Evolutionary conservation across 2,888 invertebrate species (phyloP).

Genomic region (Toxonevra muliebris): DNA sequence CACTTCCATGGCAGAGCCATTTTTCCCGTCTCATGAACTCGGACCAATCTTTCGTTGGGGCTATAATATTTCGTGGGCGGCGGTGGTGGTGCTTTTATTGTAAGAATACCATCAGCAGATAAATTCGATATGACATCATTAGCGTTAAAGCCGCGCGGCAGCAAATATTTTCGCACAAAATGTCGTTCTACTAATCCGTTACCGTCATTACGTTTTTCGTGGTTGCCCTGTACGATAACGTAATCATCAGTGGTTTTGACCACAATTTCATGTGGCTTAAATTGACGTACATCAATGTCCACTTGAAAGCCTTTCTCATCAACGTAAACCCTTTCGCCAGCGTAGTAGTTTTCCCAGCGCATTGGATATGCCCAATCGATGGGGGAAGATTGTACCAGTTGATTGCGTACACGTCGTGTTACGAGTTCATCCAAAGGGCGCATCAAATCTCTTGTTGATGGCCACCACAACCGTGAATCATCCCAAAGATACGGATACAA

Average conservation of each 20-base stretch:
- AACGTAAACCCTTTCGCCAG: slow-evolving; percentile 56
- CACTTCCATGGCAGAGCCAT: slow-evolving; percentile 58
- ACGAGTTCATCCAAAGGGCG: slow-evolving; percentile 57
- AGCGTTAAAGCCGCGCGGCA: slow-evolving; percentile 80
- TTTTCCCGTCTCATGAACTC: slow-evolving; percentile 71
- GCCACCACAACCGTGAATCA: slow-evolving; percentile 51
- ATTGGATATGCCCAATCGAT: slow-evolving; percentile 56
- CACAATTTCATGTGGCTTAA: slow-evolving; percentile 79
- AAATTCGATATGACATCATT: slow-evolving; percentile 77
- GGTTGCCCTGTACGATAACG: slow-evolving; percentile 78
- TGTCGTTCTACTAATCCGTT: slow-evolving; percentile 79
- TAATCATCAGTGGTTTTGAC: slow-evolving; percentile 80
- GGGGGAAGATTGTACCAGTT: slow-evolving; percentile 53
- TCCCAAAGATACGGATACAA: slow-evolving; percentile 58
- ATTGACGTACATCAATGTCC: slow-evolving; percentile 81
- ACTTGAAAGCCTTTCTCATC: slow-evolving; percentile 76
- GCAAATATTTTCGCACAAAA: slow-evolving; percentile 76
- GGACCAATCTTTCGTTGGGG: slow-evolving; percentile 65
- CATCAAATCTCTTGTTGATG: slow-evolving; percentile 39
- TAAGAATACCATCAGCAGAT: slow-evolving; percentile 77
- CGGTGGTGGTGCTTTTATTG: slow-evolving; percentile 72
- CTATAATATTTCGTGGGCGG: slow-evolving; percentile 54
- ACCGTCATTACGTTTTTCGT: slow-evolving; percentile 76
- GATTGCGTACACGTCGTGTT: slow-evolving; percentile 56
- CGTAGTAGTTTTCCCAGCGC: slow-evolving; percentile 55